Evolutionary conservation across 2,888 invertebrate genomes (phyloP).

Genomic region (Sceliomorpha sp.): DNA sequence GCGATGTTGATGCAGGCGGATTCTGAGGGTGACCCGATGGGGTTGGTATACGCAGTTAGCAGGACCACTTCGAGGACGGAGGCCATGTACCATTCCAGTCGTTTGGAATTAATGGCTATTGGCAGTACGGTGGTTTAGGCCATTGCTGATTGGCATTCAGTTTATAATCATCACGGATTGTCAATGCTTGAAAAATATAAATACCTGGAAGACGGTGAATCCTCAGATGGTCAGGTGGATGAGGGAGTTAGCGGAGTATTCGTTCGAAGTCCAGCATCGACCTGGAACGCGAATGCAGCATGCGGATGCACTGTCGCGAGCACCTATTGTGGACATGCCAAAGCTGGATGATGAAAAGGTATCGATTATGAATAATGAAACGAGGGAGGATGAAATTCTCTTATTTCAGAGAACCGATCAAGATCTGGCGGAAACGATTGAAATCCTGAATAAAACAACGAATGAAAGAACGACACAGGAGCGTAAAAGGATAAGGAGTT

Average conservation of each 20-base stretch:
- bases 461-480: neutral
- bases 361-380: constrained; percentile 5
- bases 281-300: constrained; percentile 19
- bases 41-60: constrained; percentile 35
- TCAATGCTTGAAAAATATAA: constrained; percentile 24
- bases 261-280: constrained; percentile 20
- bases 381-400: constrained; percentile 10
- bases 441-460: constrained; percentile 68
- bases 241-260: constrained; percentile 8
- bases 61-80: constrained; percentile 15
- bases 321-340: constrained; percentile 7
- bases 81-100: constrained; percentile 29
- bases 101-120: constrained; percentile 43
- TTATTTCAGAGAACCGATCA: constrained; percentile 15
- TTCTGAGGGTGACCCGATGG: neutral
- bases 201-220: constrained; percentile 29
- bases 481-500: neutral
- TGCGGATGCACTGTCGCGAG: constrained; percentile 32
- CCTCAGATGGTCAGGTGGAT: constrained; percentile 29
- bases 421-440: constrained; percentile 1
- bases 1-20: constrained; percentile 27
- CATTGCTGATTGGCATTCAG: constrained; percentile 18
- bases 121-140: constrained; percentile 24
- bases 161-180: constrained; percentile 41
- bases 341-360: neutral